Conservation (phyloP, 2,888 invertebrate species). For the Lepeophtheirus nordmannii region DNA sequence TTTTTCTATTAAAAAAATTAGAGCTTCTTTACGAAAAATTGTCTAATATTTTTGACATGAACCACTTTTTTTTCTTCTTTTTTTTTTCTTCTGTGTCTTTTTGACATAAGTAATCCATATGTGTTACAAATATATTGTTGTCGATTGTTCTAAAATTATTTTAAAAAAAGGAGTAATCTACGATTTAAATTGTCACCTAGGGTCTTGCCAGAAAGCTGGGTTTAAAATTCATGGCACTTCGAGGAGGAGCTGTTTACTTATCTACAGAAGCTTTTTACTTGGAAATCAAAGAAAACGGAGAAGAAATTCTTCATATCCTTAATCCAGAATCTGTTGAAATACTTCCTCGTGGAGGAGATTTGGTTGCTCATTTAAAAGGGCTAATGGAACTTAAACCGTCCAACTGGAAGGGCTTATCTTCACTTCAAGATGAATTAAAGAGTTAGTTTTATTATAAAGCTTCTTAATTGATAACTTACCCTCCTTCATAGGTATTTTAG, state of each 20-base stretch:
- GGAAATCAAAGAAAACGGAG: not conserved
- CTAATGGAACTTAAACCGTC: not conserved
- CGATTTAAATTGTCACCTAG: not conserved
- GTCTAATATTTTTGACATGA: too few relatives aligned
- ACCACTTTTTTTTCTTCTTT: too few relatives aligned
- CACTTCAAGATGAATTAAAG: not conserved
- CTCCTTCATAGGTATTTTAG: not conserved
- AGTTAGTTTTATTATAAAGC: not conserved
- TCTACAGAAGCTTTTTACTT: constrained; percentile 1
- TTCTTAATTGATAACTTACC: not conserved
- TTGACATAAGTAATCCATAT: too few relatives aligned
- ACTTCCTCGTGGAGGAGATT: not conserved
- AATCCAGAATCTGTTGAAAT: not conserved
- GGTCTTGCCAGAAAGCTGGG: not conserved
- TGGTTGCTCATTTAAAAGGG: not conserved
- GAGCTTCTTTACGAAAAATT: too few relatives aligned
- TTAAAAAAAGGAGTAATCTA: too few relatives aligned
- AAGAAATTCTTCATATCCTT: not conserved
- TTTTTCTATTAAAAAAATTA: too few relatives aligned
- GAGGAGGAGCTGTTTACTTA: not conserved
- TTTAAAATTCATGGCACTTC: not conserved
- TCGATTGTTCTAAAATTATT: too few relatives aligned
- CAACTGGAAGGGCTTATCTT: not conserved
- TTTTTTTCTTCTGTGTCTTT: too few relatives aligned
- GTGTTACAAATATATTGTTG: too few relatives aligned